Evolutionary conservation across 2,888 invertebrate species (phyloP).

Genomic region (Cynaeus angustus): DNA sequence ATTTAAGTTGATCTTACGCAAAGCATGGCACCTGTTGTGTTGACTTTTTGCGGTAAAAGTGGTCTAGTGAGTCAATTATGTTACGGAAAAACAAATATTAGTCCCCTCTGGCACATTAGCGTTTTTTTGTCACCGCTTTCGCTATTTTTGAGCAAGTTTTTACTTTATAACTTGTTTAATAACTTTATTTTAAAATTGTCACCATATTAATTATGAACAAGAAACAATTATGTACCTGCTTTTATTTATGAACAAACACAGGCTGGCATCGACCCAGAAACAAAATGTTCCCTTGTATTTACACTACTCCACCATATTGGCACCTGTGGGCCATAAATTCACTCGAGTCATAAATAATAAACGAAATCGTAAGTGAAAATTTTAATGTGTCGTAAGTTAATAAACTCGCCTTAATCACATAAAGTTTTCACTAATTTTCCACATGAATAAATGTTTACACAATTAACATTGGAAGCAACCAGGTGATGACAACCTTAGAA

Average conservation of each 20-base stretch:
- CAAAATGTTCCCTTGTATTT: slow-evolving; percentile 1
- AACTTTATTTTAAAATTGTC: not conserved
- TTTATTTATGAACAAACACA: not conserved
- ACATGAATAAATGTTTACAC: slow-evolving; percentile 6
- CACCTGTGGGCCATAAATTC: slow-evolving; percentile 24
- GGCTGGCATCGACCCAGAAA: slow-evolving; percentile 26
- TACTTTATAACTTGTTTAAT: too few species aligned
- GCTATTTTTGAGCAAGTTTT: too few species aligned
- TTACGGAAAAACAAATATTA: too few species aligned
- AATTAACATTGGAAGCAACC: slow-evolving; percentile 6
- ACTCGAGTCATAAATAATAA: slow-evolving; percentile 37
- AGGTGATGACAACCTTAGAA: not conserved
- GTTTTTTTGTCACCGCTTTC: too few species aligned
- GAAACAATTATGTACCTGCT: not conserved
- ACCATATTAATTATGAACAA: not conserved
- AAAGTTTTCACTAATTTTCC: slow-evolving; percentile 11
- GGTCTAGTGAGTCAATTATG: too few species aligned
- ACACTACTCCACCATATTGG: slow-evolving; percentile 11
- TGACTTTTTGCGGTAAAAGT: too few species aligned
- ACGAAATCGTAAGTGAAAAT: slow-evolving; percentile 39
- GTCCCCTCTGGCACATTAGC: too few species aligned
- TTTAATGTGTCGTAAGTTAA: slow-evolving; percentile 19
- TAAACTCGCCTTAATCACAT: slow-evolving; percentile 8
- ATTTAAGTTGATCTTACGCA: too few species aligned
- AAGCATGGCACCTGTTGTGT: too few species aligned